Evolutionary conservation across 2,113 vertebrate genomes (phyloP).

Genomic region (Planiliza haematocheilus): DNA sequence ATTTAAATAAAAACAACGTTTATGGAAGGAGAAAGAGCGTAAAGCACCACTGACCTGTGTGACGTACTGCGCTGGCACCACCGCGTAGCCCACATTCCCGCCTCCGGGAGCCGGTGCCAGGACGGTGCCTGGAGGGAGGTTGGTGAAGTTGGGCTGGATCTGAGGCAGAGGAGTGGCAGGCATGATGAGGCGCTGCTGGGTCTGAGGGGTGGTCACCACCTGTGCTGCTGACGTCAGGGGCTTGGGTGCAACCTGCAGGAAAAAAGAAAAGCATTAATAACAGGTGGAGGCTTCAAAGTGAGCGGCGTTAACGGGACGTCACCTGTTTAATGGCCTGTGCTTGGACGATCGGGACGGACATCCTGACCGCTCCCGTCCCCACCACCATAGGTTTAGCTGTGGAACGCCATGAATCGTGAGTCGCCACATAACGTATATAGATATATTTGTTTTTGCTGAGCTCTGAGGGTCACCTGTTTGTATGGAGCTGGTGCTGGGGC

Average conservation of each 20-base stretch:
- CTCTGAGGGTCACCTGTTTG: conserved; percentile 90
- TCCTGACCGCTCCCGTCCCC: conserved; percentile 89
- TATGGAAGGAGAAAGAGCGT: too few species aligned
- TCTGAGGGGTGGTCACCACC: conserved; percentile 91
- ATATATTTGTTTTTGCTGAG: too few species aligned
- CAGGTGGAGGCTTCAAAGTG: too few species aligned
- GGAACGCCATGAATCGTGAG: conserved; percentile 8
- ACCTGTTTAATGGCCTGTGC: conserved; percentile 96
- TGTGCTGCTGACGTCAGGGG: conserved; percentile 89
- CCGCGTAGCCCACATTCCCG: conserved; percentile 93
- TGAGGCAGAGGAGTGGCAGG: conserved; percentile 95
- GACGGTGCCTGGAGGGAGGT: conserved; percentile 94
- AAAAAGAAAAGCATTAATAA: neutral
- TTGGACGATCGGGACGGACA: conserved; percentile 95
- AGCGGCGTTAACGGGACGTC: conserved; percentile 2
- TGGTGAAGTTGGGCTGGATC: conserved; percentile 97
- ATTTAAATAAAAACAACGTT: too few species aligned
- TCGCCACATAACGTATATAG: too few species aligned
- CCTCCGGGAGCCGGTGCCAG: conserved; percentile 92
- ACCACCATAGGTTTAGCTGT: conserved; percentile 94
- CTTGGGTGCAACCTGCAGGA: conserved; percentile 91
- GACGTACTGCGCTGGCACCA: conserved; percentile 96
- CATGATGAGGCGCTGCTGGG: conserved; percentile 97
- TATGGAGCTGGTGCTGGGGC: conserved; percentile 90
- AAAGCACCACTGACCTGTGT: conserved; percentile 92